Evolutionary conservation across 2,797 vertebrate genomes (phyloP).

Genomic region (Anas bernieri): DNA sequence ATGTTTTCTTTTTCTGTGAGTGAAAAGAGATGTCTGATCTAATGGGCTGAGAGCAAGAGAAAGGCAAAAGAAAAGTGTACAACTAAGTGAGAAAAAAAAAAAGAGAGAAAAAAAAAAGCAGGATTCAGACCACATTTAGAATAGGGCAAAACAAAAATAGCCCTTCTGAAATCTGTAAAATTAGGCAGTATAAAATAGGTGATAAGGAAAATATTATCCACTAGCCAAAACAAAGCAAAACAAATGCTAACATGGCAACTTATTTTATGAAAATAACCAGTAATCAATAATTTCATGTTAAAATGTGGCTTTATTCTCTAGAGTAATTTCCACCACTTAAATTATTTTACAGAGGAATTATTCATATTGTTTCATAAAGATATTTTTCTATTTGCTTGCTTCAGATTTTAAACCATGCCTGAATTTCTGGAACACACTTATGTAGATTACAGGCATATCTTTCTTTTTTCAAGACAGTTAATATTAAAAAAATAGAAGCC

Average conservation of each 20-base stretch:
- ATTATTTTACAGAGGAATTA: not conserved
- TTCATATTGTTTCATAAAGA: not conserved
- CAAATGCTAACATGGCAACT: not conserved
- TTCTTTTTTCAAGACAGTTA: not conserved
- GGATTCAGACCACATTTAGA: not conserved
- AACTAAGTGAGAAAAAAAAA: not conserved
- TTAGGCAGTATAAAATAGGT: not conserved
- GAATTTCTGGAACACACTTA: not conserved
- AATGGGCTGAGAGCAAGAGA: not conserved
- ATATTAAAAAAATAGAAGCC: not conserved
- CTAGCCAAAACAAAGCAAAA: not conserved
- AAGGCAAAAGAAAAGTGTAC: rapidly evolving
- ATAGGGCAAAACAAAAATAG: not conserved
- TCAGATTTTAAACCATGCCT: not conserved
- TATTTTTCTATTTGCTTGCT: not conserved
- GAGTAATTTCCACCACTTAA: not conserved
- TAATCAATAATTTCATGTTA: not conserved
- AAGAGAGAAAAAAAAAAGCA: not conserved
- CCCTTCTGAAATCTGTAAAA: not conserved
- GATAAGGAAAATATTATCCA: not conserved
- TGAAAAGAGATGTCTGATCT: not conserved
- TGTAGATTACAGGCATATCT: not conserved
- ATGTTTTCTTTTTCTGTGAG: not conserved
- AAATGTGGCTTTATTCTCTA: not conserved
- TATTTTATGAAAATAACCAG: not conserved